Evolutionary conservation across 2,797 vertebrate genomes (phyloP).

Genomic region (Gallinago nigripennis): DNA sequence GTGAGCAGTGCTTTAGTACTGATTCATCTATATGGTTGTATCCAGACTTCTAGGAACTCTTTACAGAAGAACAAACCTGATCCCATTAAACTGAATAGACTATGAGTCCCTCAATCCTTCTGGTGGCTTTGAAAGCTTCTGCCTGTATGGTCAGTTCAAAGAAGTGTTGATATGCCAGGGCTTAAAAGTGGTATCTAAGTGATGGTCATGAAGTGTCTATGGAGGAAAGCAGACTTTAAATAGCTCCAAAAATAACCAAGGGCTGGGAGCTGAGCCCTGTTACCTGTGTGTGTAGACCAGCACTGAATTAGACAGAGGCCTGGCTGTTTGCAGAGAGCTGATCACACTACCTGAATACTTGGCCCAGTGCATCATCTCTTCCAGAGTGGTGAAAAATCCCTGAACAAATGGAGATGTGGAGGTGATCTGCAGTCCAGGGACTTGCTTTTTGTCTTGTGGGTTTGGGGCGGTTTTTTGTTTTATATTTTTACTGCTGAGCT

Average conservation of each 20-base stretch:
- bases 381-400: background rate
- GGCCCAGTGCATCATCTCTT: background rate
- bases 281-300: background rate
- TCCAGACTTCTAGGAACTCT: background rate
- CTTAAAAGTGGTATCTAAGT: background rate
- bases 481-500: background rate
- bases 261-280: background rate
- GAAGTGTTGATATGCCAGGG: background rate
- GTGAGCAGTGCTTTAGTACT: background rate
- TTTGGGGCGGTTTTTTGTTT: background rate
- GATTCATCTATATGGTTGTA: background rate
- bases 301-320: background rate
- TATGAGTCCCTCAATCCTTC: background rate
- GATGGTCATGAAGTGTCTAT: background rate
- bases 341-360: background rate
- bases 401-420: slow-evolving; percentile 8
- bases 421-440: background rate
- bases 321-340: background rate
- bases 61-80: background rate
- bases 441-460: background rate
- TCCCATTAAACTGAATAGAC: background rate
- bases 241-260: background rate
- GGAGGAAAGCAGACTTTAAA: background rate
- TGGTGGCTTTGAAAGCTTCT: background rate
- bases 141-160: background rate